Evolutionary conservation across 64 coral and sea anemone species (phyloP).

Genomic region (Anthopleura sola): DNA sequence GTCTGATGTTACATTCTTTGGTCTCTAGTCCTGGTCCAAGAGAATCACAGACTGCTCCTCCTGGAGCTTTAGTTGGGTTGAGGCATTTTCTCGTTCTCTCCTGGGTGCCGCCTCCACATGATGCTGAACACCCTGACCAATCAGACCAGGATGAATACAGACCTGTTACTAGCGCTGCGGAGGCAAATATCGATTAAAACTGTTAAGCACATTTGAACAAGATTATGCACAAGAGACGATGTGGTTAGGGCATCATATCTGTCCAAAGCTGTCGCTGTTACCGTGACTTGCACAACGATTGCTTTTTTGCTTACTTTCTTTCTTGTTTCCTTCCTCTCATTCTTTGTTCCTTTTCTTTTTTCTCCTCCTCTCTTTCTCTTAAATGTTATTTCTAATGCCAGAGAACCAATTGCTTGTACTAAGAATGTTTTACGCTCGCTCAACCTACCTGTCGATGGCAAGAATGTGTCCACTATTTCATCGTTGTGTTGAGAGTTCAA

Average conservation of each 20-base stretch:
- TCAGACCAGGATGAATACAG: conserved; percentile 65
- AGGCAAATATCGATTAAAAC: not conserved
- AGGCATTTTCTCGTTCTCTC: conserved; percentile 65
- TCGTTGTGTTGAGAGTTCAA: not conserved
- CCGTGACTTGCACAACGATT: no score
- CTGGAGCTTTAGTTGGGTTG: conserved; percentile 53
- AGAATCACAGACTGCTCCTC: conserved; percentile 56
- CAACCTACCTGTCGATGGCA: not conserved
- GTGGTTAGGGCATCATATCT: no score
- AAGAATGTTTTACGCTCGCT: not conserved
- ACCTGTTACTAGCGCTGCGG: conserved; percentile 52
- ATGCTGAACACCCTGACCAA: conserved; percentile 62
- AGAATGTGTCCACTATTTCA: not conserved
- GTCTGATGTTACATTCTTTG: conserved; percentile 71
- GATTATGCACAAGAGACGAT: not conserved
- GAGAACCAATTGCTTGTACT: not conserved
- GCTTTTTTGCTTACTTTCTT: no score
- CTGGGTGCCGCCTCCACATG: conserved; percentile 85
- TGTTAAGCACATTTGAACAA: not conserved
- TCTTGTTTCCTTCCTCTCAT: no score
- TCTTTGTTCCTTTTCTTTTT: no score
- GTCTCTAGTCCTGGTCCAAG: conserved; percentile 80
- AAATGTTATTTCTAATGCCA: no score
- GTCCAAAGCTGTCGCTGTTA: no score
- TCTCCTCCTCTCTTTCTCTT: no score